These are phyloP conservation scores for Ctenosaura bakeri DNA, from an alignment of 2,797 vertebrate genomes.

Conservation along the genomic window DNA sequence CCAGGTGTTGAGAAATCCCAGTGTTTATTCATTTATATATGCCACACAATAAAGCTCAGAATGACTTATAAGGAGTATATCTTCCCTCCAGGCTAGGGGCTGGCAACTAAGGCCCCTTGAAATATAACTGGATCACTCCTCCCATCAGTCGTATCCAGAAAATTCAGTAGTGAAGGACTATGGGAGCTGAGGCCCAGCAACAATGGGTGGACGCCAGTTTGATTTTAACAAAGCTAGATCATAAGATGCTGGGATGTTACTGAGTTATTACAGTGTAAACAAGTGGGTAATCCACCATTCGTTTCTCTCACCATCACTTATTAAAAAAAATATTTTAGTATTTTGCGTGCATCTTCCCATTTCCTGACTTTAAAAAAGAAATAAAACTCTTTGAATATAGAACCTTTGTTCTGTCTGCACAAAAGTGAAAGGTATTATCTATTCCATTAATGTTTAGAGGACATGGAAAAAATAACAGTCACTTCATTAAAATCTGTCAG, in stretches of 20 bases:
- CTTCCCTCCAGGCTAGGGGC: not conserved
- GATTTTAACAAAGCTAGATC: not conserved
- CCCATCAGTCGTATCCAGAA: not conserved
- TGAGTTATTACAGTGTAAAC: not conserved
- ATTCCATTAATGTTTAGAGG: constrained; percentile 28
- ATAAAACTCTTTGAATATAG: not conserved
- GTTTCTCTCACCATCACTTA: not conserved
- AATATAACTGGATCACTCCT: not conserved
- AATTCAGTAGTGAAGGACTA: not conserved
- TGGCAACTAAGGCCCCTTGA: not conserved
- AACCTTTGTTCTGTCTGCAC: constrained; percentile 9
- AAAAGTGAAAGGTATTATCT: constrained; percentile 31
- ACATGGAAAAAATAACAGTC: not conserved
- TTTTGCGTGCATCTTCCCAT: not conserved
- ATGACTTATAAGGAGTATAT: no score
- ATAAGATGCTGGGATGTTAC: not conserved
- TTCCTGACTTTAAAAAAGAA: not conserved
- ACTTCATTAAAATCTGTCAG: constrained; percentile 38
- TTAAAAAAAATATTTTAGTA: not conserved
- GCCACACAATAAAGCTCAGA: not conserved
- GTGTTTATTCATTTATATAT: not conserved
- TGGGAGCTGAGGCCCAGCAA: not conserved
- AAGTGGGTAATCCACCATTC: not conserved
- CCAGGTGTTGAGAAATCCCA: not conserved
- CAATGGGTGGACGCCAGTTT: not conserved